These are phyloP conservation scores for Acanthurus leucopareius DNA, from an alignment of 2,797 vertebrate species.

Conservation along the genomic window DNA sequence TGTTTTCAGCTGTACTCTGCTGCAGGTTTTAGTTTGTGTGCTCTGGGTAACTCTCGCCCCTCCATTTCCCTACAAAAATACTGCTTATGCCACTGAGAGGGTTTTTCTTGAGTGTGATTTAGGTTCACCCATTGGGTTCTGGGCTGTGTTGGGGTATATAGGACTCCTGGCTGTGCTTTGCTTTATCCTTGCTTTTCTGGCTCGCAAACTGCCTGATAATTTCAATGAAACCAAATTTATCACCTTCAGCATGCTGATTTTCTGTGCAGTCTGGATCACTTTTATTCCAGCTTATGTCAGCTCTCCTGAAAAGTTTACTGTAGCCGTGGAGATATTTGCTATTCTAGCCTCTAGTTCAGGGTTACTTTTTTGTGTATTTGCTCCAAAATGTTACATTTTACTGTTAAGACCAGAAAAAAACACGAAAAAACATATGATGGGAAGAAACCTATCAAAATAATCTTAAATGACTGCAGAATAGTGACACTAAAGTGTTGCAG, in stretches of 20 bases:
- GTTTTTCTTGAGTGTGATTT: slow-evolving; percentile 83
- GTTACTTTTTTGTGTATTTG: slow-evolving; percentile 82
- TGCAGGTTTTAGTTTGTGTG: slow-evolving; percentile 80
- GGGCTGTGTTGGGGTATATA: slow-evolving; percentile 81
- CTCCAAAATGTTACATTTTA: slow-evolving; percentile 83
- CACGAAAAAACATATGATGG: slow-evolving; percentile 81
- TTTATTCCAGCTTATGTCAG: slow-evolving; percentile 86
- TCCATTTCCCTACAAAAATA: slow-evolving; percentile 79
- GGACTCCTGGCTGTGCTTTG: slow-evolving; percentile 79
- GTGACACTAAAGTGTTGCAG: background rate
- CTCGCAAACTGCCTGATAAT: slow-evolving; percentile 84
- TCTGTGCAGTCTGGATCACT: slow-evolving; percentile 84
- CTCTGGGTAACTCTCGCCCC: slow-evolving; percentile 79
- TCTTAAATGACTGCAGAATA: background rate
- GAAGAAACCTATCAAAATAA: slow-evolving; percentile 63
- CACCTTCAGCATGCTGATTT: slow-evolving; percentile 86
- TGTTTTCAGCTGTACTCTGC: slow-evolving; percentile 76
- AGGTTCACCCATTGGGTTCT: slow-evolving; percentile 82
- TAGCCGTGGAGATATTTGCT: slow-evolving; percentile 87
- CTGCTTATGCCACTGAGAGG: slow-evolving; percentile 63
- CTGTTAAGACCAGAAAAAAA: slow-evolving; percentile 79
- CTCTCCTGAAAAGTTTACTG: slow-evolving; percentile 85
- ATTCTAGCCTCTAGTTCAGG: slow-evolving; percentile 84
- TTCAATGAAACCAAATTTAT: slow-evolving; percentile 87
- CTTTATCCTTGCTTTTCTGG: slow-evolving; percentile 81